Conservation (phyloP, 1,140 invertebrate species). For the Gryon sp. region DNA sequence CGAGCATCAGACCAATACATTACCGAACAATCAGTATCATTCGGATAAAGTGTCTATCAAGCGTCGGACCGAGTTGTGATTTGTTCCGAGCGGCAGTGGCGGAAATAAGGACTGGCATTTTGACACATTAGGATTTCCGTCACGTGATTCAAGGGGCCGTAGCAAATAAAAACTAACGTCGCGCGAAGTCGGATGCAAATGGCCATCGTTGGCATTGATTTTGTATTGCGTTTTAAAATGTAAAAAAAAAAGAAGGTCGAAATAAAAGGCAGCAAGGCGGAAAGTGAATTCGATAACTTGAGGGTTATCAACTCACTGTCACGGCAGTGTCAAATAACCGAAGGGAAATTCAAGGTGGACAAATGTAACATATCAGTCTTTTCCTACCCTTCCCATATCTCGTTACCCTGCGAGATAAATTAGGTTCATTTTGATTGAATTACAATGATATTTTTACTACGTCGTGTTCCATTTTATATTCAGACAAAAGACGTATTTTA, state of each 20-base stretch:
- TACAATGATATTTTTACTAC: too few relatives aligned
- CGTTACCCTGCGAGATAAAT: conserved; percentile 33
- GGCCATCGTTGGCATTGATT: conserved; percentile 65
- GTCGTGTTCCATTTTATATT: too few relatives aligned
- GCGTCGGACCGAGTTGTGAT: conserved; percentile 7
- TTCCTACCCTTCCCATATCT: conserved; percentile 26
- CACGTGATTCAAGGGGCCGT: conserved; percentile 27
- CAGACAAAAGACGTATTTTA: too few relatives aligned
- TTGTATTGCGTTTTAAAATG: conserved; percentile 62
- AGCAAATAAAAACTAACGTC: conserved; percentile 26
- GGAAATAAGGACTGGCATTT: conserved; percentile 29
- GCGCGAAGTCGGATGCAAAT: conserved; percentile 31
- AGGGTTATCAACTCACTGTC: conserved; percentile 55
- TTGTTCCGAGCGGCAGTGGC: background rate
- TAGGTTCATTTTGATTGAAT: conserved; percentile 28
- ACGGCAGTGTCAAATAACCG: conserved; percentile 65
- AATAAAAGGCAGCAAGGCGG: too few relatives aligned
- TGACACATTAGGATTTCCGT: conserved; percentile 42
- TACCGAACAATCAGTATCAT: background rate
- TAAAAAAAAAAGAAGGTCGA: background rate
- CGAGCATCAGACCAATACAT: too few relatives aligned
- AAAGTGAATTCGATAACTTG: conserved; percentile 68
- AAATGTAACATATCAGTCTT: conserved; percentile 54
- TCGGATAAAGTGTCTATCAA: conserved; percentile 24
- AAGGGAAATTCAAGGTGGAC: conserved; percentile 53